Evolutionary conservation across 1,140 invertebrate species (phyloP).

Genomic region (Papilio glaucus): DNA sequence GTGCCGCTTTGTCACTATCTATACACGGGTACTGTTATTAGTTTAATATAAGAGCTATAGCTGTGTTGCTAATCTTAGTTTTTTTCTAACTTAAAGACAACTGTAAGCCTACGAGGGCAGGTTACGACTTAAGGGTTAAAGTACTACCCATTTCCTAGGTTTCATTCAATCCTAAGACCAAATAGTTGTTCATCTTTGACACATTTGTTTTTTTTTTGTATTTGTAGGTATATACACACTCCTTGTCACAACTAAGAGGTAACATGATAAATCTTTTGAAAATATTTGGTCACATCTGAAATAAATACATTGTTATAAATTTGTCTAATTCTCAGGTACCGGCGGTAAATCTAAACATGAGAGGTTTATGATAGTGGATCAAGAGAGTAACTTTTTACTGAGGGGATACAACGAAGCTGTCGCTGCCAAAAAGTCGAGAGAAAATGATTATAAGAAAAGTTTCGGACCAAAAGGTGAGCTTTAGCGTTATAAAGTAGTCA

Average conservation of each 20-base stretch:
- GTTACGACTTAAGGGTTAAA: too few species aligned
- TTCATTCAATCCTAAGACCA: neutral
- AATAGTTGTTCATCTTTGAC: neutral
- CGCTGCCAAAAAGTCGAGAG: conserved; percentile 87
- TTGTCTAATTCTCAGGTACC: conserved; percentile 67
- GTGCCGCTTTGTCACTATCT: conserved; percentile 98
- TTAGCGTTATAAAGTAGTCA: neutral
- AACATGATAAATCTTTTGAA: too few species aligned
- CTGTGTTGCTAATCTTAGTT: too few species aligned
- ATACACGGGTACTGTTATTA: conserved; percentile 88
- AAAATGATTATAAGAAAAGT: conserved; percentile 84
- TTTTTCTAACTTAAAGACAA: too few species aligned
- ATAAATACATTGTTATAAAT: neutral
- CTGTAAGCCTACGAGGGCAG: too few species aligned
- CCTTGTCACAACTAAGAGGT: too few species aligned
- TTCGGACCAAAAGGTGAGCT: conserved; percentile 84
- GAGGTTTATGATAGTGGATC: conserved; percentile 93
- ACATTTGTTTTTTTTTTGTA: neutral
- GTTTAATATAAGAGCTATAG: neutral
- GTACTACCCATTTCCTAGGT: too few species aligned
- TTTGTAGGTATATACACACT: too few species aligned
- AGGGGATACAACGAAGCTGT: conserved; percentile 89
- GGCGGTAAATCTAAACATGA: conserved; percentile 92
- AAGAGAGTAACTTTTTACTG: conserved; percentile 87
- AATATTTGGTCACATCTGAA: neutral